These are phyloP conservation scores for Leistus spinibarbis DNA, from an alignment of 2,888 invertebrate genomes.

Conservation along the genomic window DNA sequence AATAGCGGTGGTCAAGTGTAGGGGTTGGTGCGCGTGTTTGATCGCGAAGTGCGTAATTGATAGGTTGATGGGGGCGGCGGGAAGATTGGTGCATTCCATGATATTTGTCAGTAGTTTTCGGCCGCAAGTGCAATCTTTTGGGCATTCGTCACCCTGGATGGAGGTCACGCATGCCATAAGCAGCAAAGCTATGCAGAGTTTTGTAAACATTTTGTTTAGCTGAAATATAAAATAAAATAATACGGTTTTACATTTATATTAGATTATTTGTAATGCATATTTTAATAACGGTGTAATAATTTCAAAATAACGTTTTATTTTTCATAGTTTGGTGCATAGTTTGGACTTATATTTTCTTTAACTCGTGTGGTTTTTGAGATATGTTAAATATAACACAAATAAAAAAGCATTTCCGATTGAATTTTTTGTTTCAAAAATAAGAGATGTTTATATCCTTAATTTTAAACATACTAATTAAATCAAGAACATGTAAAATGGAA, in stretches of 20 bases:
- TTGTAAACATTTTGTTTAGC: slow-evolving; percentile 9
- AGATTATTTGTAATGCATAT: too few relatives aligned
- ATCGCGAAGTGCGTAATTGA: slow-evolving; percentile 17
- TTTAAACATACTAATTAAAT: too few relatives aligned
- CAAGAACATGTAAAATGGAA: too few relatives aligned
- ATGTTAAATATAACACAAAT: too few relatives aligned
- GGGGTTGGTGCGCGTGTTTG: slow-evolving; percentile 59
- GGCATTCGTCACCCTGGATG: slow-evolving; percentile 42
- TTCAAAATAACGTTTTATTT: too few relatives aligned
- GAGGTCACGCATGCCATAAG: slow-evolving; percentile 10
- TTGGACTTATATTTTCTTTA: too few relatives aligned
- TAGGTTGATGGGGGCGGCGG: slow-evolving; percentile 43
- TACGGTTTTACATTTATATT: background rate
- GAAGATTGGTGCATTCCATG: slow-evolving; percentile 45
- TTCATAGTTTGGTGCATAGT: too few relatives aligned
- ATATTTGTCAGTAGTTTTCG: slow-evolving; percentile 44
- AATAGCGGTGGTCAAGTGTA: slow-evolving; percentile 65
- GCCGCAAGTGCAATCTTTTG: slow-evolving; percentile 45
- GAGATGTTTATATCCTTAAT: too few relatives aligned
- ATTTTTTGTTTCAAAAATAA: too few relatives aligned
- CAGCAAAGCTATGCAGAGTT: slow-evolving; percentile 21
- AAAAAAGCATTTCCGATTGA: too few relatives aligned
- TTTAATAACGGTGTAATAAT: too few relatives aligned
- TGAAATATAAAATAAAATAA: background rate
- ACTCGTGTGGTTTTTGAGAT: too few relatives aligned